Base-by-base conservation (phyloP, 53 echinoderm and acorn worm genomes). In the Paracentrotus lividus region DNA sequence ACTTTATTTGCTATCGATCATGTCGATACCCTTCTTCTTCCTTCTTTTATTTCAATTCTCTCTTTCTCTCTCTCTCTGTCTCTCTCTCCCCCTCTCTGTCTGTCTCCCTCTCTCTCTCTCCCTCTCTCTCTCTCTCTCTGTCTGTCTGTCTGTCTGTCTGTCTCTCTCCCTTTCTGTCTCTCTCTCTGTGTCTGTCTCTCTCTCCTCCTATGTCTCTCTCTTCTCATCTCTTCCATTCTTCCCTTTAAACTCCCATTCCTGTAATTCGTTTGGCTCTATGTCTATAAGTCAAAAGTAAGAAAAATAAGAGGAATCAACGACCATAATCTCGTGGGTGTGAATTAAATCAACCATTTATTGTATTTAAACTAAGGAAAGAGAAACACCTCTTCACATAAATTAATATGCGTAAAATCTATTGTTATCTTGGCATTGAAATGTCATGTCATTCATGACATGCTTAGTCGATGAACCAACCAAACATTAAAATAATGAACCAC, bases 401-500 rank as follows among this genome's bases (percentile, higher is more conserved):
- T 23, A 1, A 64, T 29, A 18, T 29, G 0, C 7, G 31, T 1
- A 8, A 64, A 64, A 64, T 27, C 20, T 2, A 23, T n/a, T 59
- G 14, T 58, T 3, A 13, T 64, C 16, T 27, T 64, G 64, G 31
- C 64, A 6, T 64, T 29, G 64, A 64, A 64, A 64, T 72, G 72
- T 72, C 72, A 72, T 72, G 72, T 21, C 36, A 36, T 72, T 72
- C 72, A 72, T 40, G 4, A 5, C 72, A 72, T 40, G 72, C 72
- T 40, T 8, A 1, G 18, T 40, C 8, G 40, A 72, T 72, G 72
- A 38, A 38, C 36, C 72, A 72, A 20, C 5, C 5, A 20, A 72
- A 72, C 18, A 18, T 72, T 16, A 66, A 5, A 66, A n/a, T 26
- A 61, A 26, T 26, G 26, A 14, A 61, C 27, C 61, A 61, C 61